These are phyloP conservation scores for Eudasyphora cyanicolor DNA, from an alignment of 2,888 invertebrate species.

Conservation along the genomic window DNA sequence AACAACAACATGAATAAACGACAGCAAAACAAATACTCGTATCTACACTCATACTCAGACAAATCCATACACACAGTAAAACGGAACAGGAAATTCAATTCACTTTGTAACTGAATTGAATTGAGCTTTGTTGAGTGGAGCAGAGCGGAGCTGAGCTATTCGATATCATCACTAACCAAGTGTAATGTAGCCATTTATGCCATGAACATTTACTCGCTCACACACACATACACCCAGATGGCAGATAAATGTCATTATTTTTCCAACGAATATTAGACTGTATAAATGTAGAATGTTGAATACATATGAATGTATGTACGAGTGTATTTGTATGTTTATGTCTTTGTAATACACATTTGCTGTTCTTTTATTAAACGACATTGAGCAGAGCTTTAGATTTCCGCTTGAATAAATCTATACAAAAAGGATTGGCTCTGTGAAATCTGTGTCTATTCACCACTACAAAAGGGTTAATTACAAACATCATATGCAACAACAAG, in stretches of 20 bases:
- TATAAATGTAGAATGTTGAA: background rate
- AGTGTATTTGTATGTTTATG: background rate
- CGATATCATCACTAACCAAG: background rate
- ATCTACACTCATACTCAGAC: background rate
- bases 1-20: too few species aligned
- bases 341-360: background rate
- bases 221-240: too few species aligned
- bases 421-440: background rate
- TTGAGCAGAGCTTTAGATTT: slow-evolving; percentile 8
- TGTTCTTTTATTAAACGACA: background rate
- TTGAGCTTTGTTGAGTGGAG: background rate
- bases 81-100: slow-evolving; percentile 11
- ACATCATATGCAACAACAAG: background rate
- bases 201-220: background rate
- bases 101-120: background rate
- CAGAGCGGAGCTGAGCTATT: background rate
- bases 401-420: background rate
- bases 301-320: background rate
- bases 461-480: background rate
- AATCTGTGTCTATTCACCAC: background rate
- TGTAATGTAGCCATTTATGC: background rate
- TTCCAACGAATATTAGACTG: background rate
- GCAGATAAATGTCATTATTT: background rate
- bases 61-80: background rate
- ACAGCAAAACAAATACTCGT: background rate